phyloP scores from a whole-genome alignment of 2,888 invertebrate genomes.

The Oscheius myriophilus region DNA sequence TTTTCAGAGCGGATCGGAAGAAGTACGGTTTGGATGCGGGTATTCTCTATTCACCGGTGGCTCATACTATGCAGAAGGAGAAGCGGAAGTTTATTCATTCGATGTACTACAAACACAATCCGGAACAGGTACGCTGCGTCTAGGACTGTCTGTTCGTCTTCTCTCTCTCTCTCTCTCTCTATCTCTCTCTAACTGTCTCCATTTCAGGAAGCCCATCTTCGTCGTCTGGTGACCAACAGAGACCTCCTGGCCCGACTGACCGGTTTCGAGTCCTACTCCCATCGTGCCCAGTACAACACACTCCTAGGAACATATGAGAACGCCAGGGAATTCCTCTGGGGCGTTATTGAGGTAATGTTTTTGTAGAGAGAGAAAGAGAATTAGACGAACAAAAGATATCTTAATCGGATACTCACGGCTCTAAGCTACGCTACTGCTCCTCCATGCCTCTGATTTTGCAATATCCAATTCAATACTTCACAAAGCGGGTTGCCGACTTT shows the following conservation, averaged over 20 bases:
- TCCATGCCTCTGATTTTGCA: no score
- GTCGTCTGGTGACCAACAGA: conserved; percentile 80
- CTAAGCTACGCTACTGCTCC: no score
- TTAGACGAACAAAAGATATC: no score
- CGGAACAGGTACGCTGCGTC: conserved; percentile 40
- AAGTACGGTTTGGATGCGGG: conserved; percentile 39
- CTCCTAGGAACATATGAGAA: conserved; percentile 74
- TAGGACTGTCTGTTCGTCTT: no score
- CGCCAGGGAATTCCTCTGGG: conserved; percentile 59
- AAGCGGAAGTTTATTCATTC: conserved; percentile 54
- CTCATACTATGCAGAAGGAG: conserved; percentile 45
- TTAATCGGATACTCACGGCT: no score
- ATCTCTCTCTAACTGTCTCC: background rate
- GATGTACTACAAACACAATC: conserved; percentile 57
- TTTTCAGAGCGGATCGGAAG: conserved; percentile 43
- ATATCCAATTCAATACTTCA: no score
- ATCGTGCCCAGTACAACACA: conserved; percentile 87
- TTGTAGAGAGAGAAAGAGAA: background rate
- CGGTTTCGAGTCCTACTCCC: conserved; percentile 88
- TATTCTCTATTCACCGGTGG: conserved; percentile 44
- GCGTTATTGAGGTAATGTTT: conserved; percentile 53
- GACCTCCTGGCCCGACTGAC: conserved; percentile 85
- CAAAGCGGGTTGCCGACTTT: no score
- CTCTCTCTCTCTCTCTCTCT: background rate
- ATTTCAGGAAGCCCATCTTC: conserved; percentile 78